Base-by-base conservation (phyloP, 2,797 vertebrate genomes). In the Dendrocincla tyrannina region DNA sequence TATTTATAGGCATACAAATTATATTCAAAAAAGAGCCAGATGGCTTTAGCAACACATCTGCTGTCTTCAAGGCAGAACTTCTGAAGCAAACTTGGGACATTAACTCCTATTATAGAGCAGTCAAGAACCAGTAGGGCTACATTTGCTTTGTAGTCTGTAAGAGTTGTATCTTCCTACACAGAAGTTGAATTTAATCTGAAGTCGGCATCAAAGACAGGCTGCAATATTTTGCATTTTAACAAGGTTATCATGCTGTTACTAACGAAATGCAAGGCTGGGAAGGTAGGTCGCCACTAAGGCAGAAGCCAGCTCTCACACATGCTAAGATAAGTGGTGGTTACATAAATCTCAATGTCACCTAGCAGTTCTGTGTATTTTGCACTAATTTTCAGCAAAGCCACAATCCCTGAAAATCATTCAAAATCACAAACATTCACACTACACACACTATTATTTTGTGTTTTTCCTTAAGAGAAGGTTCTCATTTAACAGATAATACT, bases 1-100 rank as follows among this genome's bases (percentile, higher is more conserved):
- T 98, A 98, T 98, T 98, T 97, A 96, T 97, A 98, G 97, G 90
- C 96, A 96, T 97, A 95, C 89, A 97, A 98, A 97, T 97, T 96
- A 96, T 95, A 96, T 97, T 92, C 78, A 59, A 95, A 96, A 94
- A 96, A 95, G 92, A 97, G 93, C 95, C 98, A 98, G 97, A 97
- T 97, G 97, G 97, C 93, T 97, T 82, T 50, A 91, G 92, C 95
- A 96, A 88, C 95, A 97, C 97, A 98, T 96, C 97, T 97, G 94
- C 95, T 96, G 78, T 92, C 87, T 96, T 97, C 89, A 93, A 96
- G 92, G 83, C 83, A 96, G 85, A 97, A 95, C 87, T 96, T 97
- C 87, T 93, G 87, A 96, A 88, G 89, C 66, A 96, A 96, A 95
- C 81, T 95, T 96, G 92, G 92, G 95, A 93, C 78, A 91, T 92